These are phyloP conservation scores for Gymnosoma rotundatum DNA, from an alignment of 2,888 invertebrate species.

Conservation along the genomic window DNA sequence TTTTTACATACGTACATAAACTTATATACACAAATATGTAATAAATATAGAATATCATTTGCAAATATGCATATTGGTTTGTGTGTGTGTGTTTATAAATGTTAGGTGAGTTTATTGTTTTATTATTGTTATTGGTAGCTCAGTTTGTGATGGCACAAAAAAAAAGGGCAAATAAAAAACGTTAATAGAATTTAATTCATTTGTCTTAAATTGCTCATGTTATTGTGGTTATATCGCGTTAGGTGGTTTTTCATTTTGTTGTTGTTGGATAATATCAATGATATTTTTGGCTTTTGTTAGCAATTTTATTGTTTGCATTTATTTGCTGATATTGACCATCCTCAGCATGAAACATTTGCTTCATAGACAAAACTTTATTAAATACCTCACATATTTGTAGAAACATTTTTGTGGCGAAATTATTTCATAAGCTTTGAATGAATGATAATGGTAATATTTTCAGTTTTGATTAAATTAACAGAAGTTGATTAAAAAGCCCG, in stretches of 20 bases:
- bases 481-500: neutral
- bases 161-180: constrained; percentile 25
- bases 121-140: neutral
- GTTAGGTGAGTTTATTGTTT: neutral
- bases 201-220: constrained; percentile 49
- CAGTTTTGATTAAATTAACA: neutral
- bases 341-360: constrained; percentile 9
- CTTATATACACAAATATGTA: neutral
- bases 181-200: constrained; percentile 62
- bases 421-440: constrained; percentile 5
- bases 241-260: constrained; percentile 23
- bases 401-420: constrained; percentile 35
- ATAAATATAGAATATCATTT: neutral
- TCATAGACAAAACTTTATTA: neutral
- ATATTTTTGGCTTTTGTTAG: constrained; percentile 39
- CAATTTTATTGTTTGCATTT: neutral
- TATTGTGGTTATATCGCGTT: constrained; percentile 50
- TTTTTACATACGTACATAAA: neutral
- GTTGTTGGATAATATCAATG: constrained; percentile 47
- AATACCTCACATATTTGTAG: constrained; percentile 16
- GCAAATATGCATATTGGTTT: neutral
- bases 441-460: neutral
- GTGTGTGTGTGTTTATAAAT: neutral
- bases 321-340: constrained; percentile 7
- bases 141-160: neutral